Percentiles rank a stretch among this genome's conserved stretches.
Evolutionary conservation across 1,140 invertebrate genomes (phyloP).

Genomic region (Aculops lycopersici): DNA sequence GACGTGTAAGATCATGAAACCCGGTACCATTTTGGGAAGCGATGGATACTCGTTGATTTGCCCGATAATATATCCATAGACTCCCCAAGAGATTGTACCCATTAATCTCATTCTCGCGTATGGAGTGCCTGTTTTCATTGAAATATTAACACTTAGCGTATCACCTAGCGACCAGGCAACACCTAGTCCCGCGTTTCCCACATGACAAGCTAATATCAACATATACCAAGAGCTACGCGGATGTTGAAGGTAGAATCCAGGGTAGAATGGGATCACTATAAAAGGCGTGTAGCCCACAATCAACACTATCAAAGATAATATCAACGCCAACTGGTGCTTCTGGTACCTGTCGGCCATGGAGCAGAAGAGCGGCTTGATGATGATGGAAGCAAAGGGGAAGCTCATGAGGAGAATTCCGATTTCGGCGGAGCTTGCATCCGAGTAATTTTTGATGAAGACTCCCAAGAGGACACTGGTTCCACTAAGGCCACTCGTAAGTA

Average conservation of each 20-base stretch:
- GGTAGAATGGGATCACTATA: too few species aligned
- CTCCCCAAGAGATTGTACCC: neutral
- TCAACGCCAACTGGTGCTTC: too few species aligned
- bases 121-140: neutral
- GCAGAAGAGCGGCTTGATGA: neutral
- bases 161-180: neutral
- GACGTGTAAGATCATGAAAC: neutral
- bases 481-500: neutral
- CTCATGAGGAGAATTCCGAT: neutral
- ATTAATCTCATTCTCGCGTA: neutral
- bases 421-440: neutral
- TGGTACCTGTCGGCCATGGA: neutral
- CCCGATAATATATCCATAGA: neutral
- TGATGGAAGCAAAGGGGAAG: neutral
- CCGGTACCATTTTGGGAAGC: neutral
- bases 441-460: neutral
- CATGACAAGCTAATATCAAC: neutral
- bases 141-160: neutral
- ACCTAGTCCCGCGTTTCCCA: neutral
- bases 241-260: too few species aligned
- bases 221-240: neutral
- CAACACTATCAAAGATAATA: too few species aligned
- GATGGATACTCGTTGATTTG: neutral
- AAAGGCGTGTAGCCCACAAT: too few species aligned
- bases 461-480: neutral